Base-by-base conservation (phyloP, 2,113 vertebrate genomes). In the Mustela lutreola region DNA sequence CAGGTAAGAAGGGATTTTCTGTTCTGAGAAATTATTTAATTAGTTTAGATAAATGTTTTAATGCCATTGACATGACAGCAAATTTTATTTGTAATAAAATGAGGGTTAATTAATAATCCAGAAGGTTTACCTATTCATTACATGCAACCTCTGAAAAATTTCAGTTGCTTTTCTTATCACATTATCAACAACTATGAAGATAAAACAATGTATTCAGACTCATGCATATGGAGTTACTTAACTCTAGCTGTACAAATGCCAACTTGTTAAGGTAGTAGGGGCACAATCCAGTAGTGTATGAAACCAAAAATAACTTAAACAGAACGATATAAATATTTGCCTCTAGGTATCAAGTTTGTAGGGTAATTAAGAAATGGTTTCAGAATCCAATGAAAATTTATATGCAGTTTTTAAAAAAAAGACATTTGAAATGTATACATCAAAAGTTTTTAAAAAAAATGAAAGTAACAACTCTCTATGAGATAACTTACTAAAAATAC, bases 21-120 rank as follows among this genome's bases (percentile, higher is more conserved):
- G 28, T 80, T 83, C 73, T 75, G 88, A 60, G 33, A 8, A 48
- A 56, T 89, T 92, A 91, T 78, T 96, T 86, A 75, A 56, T 76
- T 93, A 63, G 14, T 73, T 91, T 91, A 93, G 39, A 70, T 83
- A 96, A 83, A 53, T 71, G 12, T 24, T 93, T 82, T 83, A 21
- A 81, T 88, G 45, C 26, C 39, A 70, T 21, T 70, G 18, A 89
- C 53, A 79, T 81, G 28, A 84, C 16, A 65, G 7, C 2, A 82
- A 71, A 39, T 88, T 85, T 91, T 85, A 95, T 92, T 67, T 90
- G 11, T 90, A 96, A 86, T 96, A 80, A 89, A 60, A 76, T 80
- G 42, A 89, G 39, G 22, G 42, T 62, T 85, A 94, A 85, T 33
- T 82, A 89, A 93, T 80, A 80, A 95, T 85, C 75, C 71, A 83